Evolutionary conservation across 2,888 invertebrate species (phyloP).

Genomic region (Drosophila macrothrix): DNA sequence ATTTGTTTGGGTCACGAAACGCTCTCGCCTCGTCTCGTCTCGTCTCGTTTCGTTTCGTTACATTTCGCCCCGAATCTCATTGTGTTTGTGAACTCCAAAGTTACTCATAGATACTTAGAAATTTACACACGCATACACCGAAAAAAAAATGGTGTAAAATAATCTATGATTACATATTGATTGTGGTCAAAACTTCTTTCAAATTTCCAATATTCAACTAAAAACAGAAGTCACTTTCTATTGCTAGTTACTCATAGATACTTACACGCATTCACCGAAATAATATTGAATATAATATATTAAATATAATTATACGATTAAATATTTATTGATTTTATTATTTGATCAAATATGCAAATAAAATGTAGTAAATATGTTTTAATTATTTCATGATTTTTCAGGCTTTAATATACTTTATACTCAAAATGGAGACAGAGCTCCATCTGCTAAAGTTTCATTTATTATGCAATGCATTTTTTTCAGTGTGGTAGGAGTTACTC

Average conservation of each 20-base stretch:
- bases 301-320: neutral
- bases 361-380: neutral
- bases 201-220: neutral
- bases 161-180: neutral
- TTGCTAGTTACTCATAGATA: neutral
- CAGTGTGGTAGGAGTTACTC: conserved; percentile 31
- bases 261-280: neutral
- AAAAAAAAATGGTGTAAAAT: neutral
- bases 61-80: conserved; percentile 19
- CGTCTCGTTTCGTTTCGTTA: conserved; percentile 35
- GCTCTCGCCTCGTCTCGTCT: conserved; percentile 27
- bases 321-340: neutral
- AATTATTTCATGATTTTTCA: neutral
- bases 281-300: neutral
- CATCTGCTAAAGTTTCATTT: neutral
- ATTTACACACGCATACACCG: conserved; percentile 40
- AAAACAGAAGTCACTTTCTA: no score
- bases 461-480: neutral
- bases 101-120: conserved; percentile 57
- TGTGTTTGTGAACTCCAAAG: conserved; percentile 57
- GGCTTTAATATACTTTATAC: neutral
- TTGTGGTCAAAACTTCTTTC: neutral
- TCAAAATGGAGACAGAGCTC: fast-evolving
- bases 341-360: no score
- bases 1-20: conserved; percentile 83